Evolutionary conservation across 2,797 vertebrate species (phyloP).

Genomic region (Nyctibius grandis): DNA sequence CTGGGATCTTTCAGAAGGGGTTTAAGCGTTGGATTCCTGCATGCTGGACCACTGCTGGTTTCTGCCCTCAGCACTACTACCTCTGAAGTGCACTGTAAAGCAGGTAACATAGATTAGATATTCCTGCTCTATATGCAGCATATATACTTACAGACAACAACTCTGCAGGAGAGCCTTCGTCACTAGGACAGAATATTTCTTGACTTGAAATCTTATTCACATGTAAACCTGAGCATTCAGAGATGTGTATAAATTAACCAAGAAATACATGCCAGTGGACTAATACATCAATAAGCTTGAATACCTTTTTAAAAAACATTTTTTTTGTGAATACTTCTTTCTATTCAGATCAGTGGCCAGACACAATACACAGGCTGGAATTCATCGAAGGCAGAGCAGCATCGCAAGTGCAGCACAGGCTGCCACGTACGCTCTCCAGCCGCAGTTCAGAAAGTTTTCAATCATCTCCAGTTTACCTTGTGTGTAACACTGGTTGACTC

Average conservation of each 20-base stretch:
- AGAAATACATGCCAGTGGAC: background rate
- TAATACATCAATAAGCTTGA: background rate
- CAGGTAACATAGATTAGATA: background rate
- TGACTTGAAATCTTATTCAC: background rate
- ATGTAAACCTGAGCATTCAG: background rate
- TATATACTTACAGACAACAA: background rate
- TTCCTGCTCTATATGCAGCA: background rate
- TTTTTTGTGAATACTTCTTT: background rate
- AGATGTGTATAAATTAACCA: background rate
- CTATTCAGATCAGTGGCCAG: background rate
- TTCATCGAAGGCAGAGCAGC: background rate
- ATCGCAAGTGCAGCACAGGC: rapidly evolving
- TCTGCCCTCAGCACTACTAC: background rate
- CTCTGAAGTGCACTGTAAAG: background rate
- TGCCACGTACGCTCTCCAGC: rapidly evolving
- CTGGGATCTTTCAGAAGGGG: background rate
- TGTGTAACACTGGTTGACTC: rapidly evolving
- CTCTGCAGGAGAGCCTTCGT: background rate
- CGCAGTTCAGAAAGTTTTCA: background rate
- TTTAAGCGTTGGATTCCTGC: background rate
- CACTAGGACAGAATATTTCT: background rate
- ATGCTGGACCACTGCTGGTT: background rate
- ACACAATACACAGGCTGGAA: background rate
- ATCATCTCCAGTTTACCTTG: background rate
- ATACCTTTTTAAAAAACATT: background rate